Base-by-base conservation (phyloP, 2,113 vertebrate genomes). In the Salvelinus alpinus region DNA sequence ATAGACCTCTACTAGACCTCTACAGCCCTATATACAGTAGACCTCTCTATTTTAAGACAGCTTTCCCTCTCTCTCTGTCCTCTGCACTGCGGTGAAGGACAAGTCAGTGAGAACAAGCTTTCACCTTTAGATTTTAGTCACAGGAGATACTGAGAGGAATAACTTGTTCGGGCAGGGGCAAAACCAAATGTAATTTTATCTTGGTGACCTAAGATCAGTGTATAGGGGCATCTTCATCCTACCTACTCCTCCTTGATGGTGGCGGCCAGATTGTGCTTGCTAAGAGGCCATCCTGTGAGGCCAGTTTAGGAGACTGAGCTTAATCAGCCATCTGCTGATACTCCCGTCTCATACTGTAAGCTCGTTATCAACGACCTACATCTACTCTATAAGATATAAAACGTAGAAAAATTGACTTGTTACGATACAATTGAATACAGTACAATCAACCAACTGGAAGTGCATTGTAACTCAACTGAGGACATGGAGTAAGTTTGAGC, bases 31-130 rank as follows among this genome's bases (percentile, higher is more conserved):
- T 12, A 44, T 44, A 44, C 2, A 44, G 38, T 44, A 44, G 38
- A 54, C 51, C 57, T n/a, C 51, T 81, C 74, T 78, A 80, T 78
- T 82, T 83, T 82, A 80, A 81, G 77, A 75, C 67, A 62, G 72
- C 54, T 54, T 18, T 54, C n/a, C 27, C 25, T 62, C 38, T 44
- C 73, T 74, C n/a, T 54, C 47, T 62, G 59, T 62, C 59, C n/a
- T 22, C n/a, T 16, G 9, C 6, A 5, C 59, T 62, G 13, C 16
- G 1, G 51, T 18, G 51, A 5, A 54, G 51, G 51, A 54, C 51
- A 51, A 51, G 48, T 51, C 48, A 14, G 48, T 14, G 48, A 34
- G 34, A 34, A 34, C 34, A 11, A 44, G 9, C 9, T 44, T 44
- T 44, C 9, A 44, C 38, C 9, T 57, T 57, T 57, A 20, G 54